Evolutionary conservation across 2,113 vertebrate genomes (phyloP).

Genomic region (Gambusia affinis): DNA sequence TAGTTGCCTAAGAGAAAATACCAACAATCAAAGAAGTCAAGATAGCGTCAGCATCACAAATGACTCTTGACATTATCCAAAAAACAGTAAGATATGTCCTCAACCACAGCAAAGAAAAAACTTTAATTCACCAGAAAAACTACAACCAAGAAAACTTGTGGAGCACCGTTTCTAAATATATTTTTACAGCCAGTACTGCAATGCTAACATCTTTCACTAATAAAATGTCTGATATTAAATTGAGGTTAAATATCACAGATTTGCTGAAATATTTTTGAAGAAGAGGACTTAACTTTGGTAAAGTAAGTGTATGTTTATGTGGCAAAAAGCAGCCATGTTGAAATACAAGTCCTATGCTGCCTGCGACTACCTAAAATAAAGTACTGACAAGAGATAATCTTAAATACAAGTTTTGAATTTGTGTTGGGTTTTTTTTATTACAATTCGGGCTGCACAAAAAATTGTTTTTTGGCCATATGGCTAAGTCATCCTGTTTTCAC

Average conservation of each 20-base stretch:
- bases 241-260: background rate
- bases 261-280: background rate
- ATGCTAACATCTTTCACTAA: constrained; percentile 7
- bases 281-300: background rate
- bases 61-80: background rate
- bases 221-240: background rate
- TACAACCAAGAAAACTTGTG: background rate
- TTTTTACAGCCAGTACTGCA: constrained; percentile 22
- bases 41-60: background rate
- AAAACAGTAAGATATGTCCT: background rate
- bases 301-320: background rate
- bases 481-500: background rate
- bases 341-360: background rate
- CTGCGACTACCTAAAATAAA: no score
- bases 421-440: no score
- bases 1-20: background rate
- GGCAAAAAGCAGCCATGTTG: background rate
- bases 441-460: background rate
- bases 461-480: background rate
- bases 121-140: constrained; percentile 4
- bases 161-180: constrained; percentile 2
- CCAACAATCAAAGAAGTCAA: background rate
- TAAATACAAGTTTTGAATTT: background rate
- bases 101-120: background rate
- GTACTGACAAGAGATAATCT: background rate